Percentiles rank a stretch among this genome's conserved stretches.
Conservation (phyloP, 2,113 vertebrate genomes). For the Pteronura brasiliensis region DNA sequence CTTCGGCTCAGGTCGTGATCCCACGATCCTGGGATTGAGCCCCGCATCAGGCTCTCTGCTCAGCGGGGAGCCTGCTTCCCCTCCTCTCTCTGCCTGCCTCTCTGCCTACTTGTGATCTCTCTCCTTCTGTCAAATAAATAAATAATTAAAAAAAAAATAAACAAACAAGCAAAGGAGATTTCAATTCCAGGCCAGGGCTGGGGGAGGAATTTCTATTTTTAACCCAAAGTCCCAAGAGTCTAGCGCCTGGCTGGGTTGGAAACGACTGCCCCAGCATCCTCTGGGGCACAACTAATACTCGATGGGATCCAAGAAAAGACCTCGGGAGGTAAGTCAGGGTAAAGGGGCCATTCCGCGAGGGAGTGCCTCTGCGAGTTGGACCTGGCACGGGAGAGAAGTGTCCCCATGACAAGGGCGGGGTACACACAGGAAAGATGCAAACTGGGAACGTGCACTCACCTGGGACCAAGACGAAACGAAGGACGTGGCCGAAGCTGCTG, state of each 20-base stretch:
- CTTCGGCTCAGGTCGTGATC: too few species aligned
- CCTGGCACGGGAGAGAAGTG: background rate
- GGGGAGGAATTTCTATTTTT: background rate
- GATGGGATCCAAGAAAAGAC: background rate
- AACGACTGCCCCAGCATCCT: background rate
- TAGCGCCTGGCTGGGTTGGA: background rate
- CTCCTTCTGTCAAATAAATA: too few species aligned
- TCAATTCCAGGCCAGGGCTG: background rate
- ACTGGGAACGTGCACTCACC: background rate
- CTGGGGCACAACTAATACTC: background rate
- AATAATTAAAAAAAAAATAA: too few species aligned
- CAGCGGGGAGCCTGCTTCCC: too few species aligned
- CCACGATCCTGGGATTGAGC: too few species aligned
- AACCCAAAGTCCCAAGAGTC: background rate
- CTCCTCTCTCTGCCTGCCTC: too few species aligned
- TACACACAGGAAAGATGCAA: background rate
- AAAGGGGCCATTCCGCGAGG: background rate
- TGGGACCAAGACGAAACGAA: slow-evolving; percentile 1
- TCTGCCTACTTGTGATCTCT: too few species aligned
- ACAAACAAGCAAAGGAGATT: background rate
- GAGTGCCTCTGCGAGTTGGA: background rate
- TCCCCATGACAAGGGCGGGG: background rate
- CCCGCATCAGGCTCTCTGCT: too few species aligned
- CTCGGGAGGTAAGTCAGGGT: background rate
- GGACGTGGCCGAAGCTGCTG: background rate